phyloP scores from a whole-genome alignment of 2,113 vertebrate genomes.

The Oostethus manadensis region DNA sequence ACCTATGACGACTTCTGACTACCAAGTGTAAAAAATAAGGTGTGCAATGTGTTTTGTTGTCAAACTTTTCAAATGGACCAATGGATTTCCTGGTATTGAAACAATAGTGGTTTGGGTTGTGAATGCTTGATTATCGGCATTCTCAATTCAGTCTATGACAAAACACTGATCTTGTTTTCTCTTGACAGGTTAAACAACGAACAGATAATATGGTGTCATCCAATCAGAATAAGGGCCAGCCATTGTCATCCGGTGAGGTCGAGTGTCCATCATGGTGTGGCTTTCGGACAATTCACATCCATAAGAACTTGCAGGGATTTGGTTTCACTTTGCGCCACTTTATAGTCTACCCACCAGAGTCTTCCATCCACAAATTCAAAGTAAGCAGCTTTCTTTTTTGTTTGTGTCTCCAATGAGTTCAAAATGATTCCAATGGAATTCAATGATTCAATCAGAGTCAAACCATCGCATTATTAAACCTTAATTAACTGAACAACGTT shows the following conservation, averaged over 20 bases:
- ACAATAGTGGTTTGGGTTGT: not conserved
- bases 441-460: too few relatives aligned
- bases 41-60: too few relatives aligned
- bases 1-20: too few relatives aligned
- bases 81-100: too few relatives aligned
- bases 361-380: constrained; percentile 77
- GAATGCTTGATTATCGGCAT: not conserved
- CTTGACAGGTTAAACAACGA: constrained; percentile 64
- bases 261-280: constrained; percentile 75
- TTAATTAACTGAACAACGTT: too few relatives aligned
- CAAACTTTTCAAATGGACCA: too few relatives aligned
- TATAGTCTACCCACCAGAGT: constrained; percentile 93
- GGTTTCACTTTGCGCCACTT: constrained; percentile 97
- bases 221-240: constrained; percentile 64
- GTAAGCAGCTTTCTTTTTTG: constrained; percentile 51
- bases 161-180: not conserved
- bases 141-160: not conserved
- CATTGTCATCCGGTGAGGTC: constrained; percentile 51
- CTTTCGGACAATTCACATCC: constrained; percentile 78
- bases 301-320: constrained; percentile 85
- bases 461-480: too few relatives aligned
- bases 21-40: too few relatives aligned
- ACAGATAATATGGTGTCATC: constrained; percentile 77
- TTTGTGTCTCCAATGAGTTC: not conserved
- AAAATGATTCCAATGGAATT: too few relatives aligned